phyloP scores from a whole-genome alignment of 2,113 vertebrate species.

The Rynchops niger region DNA sequence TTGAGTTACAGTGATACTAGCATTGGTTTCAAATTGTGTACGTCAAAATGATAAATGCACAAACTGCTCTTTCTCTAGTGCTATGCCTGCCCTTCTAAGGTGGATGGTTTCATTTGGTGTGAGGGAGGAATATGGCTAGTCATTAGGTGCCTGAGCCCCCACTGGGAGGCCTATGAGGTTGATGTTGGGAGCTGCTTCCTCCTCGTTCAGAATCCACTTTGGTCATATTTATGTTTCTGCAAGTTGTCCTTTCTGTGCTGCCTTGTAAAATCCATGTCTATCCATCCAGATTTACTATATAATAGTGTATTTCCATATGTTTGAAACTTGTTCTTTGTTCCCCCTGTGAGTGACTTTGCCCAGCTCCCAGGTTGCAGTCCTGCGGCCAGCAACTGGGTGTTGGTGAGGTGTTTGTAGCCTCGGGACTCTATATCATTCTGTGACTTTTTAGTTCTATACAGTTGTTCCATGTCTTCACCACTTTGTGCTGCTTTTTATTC shows the following conservation, averaged over 20 bases:
- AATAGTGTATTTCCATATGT: neutral
- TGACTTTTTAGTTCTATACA: neutral
- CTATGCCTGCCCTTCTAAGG: neutral
- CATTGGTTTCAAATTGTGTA: neutral
- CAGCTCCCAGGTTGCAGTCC: neutral
- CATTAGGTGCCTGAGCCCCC: neutral
- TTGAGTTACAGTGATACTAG: neutral
- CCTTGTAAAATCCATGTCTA: neutral
- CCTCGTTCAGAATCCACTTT: neutral
- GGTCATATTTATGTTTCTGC: neutral
- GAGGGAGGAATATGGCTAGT: neutral
- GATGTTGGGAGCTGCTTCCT: neutral
- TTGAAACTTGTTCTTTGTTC: neutral
- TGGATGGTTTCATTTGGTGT: neutral
- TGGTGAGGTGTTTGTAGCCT: neutral
- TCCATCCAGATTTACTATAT: neutral
- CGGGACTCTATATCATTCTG: neutral
- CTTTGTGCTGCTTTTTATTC: neutral
- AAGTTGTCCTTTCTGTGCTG: neutral
- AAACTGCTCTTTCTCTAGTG: neutral
- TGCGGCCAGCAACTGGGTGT: neutral
- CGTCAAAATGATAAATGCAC: neutral
- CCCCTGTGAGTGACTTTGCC: neutral
- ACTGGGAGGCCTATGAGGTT: neutral
- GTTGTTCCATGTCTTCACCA: neutral